These are phyloP conservation scores for Torymus tubicola DNA, from an alignment of 2,888 invertebrate species.

Conservation along the genomic window DNA sequence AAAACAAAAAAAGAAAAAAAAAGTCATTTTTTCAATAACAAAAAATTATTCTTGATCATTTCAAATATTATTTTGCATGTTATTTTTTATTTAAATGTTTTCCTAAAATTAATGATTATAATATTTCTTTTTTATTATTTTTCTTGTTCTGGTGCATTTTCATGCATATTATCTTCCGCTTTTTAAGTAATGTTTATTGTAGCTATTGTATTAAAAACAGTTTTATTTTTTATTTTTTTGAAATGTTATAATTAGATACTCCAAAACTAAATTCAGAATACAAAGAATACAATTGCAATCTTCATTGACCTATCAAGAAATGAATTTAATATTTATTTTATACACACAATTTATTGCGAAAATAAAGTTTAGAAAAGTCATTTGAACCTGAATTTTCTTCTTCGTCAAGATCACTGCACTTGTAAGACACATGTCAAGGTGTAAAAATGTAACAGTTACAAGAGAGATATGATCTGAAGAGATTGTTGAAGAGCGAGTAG, in stretches of 20 bases:
- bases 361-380: slow-evolving; percentile 41
- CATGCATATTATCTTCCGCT: slow-evolving; percentile 60
- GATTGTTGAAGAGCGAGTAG: slow-evolving; percentile 55
- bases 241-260: slow-evolving; percentile 21
- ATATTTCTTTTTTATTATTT: slow-evolving; percentile 42
- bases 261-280: too few relatives aligned
- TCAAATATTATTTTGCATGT: slow-evolving; percentile 22
- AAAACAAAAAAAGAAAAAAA: too few relatives aligned
- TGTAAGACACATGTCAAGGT: slow-evolving; percentile 49
- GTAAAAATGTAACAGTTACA: slow-evolving; percentile 50
- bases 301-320: slow-evolving; percentile 27
- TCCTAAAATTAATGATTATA: background rate
- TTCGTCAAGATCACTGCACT: slow-evolving; percentile 47
- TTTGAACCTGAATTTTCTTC: slow-evolving; percentile 50
- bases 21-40: background rate
- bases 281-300: slow-evolving; percentile 4
- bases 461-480: slow-evolving; percentile 48
- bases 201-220: slow-evolving; percentile 8
- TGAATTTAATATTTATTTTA: slow-evolving; percentile 30
- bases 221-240: slow-evolving; percentile 54
- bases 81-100: slow-evolving; percentile 2
- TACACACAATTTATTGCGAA: slow-evolving; percentile 24
- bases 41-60: too few relatives aligned
- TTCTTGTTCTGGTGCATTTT: slow-evolving; percentile 45
- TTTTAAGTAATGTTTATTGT: slow-evolving; percentile 40